Evolutionary conservation across 2,888 invertebrate genomes (phyloP).

Genomic region (Philaethria dido): DNA sequence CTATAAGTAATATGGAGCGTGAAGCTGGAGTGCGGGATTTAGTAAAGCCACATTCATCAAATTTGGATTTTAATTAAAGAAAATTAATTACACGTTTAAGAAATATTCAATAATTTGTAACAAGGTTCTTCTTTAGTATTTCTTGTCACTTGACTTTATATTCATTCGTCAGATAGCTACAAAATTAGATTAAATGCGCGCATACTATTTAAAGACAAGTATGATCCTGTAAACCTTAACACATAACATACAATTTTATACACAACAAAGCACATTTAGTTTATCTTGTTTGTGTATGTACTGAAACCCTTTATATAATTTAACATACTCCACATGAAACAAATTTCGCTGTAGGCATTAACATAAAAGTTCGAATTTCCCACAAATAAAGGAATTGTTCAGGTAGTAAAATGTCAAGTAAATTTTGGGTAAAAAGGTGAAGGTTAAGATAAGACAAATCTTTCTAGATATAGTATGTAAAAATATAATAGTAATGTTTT

Average conservation of each 20-base stretch:
- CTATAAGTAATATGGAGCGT: too few relatives aligned
- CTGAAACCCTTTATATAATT: conserved; percentile 1
- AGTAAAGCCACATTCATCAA: too few relatives aligned
- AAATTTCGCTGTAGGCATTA: conserved; percentile 13
- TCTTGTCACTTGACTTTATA: too few relatives aligned
- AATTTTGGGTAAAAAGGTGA: conserved; percentile 1
- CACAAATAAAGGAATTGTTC: background rate
- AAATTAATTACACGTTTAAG: too few relatives aligned
- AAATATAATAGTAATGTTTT: background rate
- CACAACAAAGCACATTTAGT: background rate
- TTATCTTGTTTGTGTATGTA: background rate
- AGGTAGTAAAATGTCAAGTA: conserved; percentile 9
- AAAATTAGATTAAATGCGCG: too few relatives aligned
- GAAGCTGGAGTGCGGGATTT: too few relatives aligned
- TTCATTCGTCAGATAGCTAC: too few relatives aligned
- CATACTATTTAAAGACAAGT: too few relatives aligned
- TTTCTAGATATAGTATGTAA: background rate
- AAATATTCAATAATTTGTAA: too few relatives aligned
- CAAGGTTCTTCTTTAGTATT: too few relatives aligned
- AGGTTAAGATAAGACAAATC: conserved; percentile 12
- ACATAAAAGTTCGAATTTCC: conserved; percentile 8
- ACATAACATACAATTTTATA: background rate
- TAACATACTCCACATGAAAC: conserved; percentile 4
- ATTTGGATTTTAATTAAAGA: too few relatives aligned
- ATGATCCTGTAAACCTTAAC: background rate